These are phyloP conservation scores for Micromesistius poutassou DNA, from an alignment of 2,797 vertebrate genomes.

Conservation along the genomic window DNA sequence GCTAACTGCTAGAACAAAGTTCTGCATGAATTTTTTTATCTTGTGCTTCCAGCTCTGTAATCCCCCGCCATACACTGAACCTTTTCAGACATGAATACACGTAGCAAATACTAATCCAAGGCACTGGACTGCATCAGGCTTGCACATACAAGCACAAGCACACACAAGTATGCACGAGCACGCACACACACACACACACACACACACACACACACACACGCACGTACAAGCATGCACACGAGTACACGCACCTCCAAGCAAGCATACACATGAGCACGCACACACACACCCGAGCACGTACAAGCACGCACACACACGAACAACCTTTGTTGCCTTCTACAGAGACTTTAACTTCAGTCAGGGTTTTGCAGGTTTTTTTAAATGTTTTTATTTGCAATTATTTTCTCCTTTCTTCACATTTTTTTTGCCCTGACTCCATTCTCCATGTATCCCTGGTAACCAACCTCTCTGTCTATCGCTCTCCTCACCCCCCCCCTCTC, in stretches of 20 bases:
- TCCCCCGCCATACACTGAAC: constrained; percentile 35
- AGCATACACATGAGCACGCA: too few species aligned
- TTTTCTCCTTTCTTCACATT: background rate
- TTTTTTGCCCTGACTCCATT: background rate
- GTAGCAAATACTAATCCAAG: constrained; percentile 32
- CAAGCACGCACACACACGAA: too few species aligned
- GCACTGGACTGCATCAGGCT: background rate
- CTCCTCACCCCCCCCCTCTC: constrained; percentile 5
- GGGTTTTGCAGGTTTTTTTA: background rate
- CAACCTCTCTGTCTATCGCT: background rate
- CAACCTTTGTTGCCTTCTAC: background rate
- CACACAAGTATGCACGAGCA: background rate
- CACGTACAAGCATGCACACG: too few species aligned
- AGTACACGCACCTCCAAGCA: background rate
- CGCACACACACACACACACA: too few species aligned
- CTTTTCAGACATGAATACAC: constrained; percentile 31
- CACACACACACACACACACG: too few species aligned
- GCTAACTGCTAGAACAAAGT: constrained; percentile 11
- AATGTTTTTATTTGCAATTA: background rate
- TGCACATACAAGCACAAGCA: background rate
- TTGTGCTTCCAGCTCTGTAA: constrained; percentile 34
- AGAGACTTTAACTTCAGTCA: background rate
- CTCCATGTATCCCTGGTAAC: background rate
- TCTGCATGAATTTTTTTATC: constrained; percentile 32
- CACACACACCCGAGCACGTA: too few species aligned